Percentiles rank a stretch among this genome's conserved stretches.
Evolutionary conservation across 2,113 vertebrate genomes (phyloP).

Genomic region (Gorsachius goisagi): DNA sequence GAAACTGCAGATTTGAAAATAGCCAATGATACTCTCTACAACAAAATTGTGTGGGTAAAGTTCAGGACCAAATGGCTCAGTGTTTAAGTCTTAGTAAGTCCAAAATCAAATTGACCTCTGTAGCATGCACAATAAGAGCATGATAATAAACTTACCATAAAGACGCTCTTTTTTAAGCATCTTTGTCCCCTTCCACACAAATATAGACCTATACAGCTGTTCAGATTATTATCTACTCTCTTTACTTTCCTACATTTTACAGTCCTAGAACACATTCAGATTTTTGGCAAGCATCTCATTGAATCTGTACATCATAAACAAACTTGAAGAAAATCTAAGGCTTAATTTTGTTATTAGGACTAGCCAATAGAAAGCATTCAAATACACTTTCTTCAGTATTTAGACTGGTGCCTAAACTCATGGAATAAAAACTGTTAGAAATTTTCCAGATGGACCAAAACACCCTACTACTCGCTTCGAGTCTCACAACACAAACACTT

Average conservation of each 20-base stretch:
- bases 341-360: neutral
- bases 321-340: neutral
- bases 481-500: neutral
- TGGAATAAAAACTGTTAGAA: neutral
- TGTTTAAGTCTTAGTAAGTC: neutral
- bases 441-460: conserved; percentile 63
- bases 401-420: neutral
- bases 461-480: neutral
- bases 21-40: neutral
- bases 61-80: neutral
- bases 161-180: neutral
- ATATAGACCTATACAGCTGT: neutral
- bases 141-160: neutral
- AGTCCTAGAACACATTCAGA: neutral
- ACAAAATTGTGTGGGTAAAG: neutral
- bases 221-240: neutral
- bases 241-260: neutral
- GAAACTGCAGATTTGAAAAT: neutral
- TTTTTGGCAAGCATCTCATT: neutral
- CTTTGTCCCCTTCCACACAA: neutral
- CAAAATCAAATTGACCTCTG: neutral
- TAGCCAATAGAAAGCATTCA: neutral
- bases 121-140: neutral
- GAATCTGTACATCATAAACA: neutral
- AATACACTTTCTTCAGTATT: neutral